Percentiles rank a stretch among this genome's conserved stretches.
Evolutionary conservation across 2,888 invertebrate genomes (phyloP).

Genomic region (Alitta virens): DNA sequence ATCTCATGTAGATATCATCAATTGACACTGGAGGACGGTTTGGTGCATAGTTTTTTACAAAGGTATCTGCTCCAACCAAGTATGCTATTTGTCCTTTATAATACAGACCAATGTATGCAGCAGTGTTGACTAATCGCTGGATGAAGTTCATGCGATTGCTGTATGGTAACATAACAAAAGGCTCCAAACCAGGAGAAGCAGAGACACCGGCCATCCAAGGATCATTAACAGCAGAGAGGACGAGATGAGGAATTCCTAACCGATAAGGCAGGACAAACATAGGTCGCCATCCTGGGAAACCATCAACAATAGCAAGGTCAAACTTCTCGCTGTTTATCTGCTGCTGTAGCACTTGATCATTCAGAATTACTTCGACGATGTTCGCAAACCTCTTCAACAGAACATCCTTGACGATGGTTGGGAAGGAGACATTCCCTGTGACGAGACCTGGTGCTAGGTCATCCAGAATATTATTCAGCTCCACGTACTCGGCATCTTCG

Average conservation of each 20-base stretch:
- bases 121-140: not conserved
- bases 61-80: not conserved
- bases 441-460: not conserved
- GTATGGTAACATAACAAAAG: constrained; percentile 2
- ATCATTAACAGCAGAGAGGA: constrained; percentile 7
- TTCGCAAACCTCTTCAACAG: not conserved
- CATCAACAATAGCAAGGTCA: constrained; percentile 22
- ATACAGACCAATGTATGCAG: not conserved
- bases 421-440: not conserved
- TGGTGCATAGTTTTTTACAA: constrained; percentile 1
- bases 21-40: constrained; percentile 4
- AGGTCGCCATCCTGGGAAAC: constrained; percentile 5
- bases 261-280: constrained; percentile 12
- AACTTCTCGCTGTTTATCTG: constrained; percentile 1
- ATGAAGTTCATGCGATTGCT: not conserved
- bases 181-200: constrained; percentile 16
- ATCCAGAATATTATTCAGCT: not conserved
- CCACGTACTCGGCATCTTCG: not conserved
- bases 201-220: constrained; percentile 21
- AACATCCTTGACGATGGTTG: not conserved
- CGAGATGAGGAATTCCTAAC: constrained; percentile 7
- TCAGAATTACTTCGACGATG: not conserved
- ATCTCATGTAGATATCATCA: constrained; percentile 11
- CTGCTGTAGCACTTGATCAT: not conserved
- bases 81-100: not conserved